These are phyloP conservation scores for Eupeodes luniger DNA, from an alignment of 2,888 invertebrate species.

Conservation along the genomic window DNA sequence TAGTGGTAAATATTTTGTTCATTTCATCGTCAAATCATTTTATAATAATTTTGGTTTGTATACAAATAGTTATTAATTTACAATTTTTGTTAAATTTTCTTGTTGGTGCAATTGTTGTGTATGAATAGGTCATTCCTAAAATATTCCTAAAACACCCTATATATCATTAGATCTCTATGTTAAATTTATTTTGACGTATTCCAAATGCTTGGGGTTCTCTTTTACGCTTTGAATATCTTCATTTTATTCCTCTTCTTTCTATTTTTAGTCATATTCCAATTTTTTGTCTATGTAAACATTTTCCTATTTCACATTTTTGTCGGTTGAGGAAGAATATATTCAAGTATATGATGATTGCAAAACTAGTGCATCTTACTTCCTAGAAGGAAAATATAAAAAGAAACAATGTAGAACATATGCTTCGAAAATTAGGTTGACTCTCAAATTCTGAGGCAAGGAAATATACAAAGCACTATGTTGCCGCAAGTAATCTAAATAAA, in stretches of 20 bases:
- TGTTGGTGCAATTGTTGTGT: too few relatives aligned
- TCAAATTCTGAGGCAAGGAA: conserved; percentile 14
- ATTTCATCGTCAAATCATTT: too few relatives aligned
- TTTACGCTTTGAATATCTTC: background rate
- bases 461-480: conserved; percentile 16
- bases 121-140: background rate
- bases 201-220: conserved; percentile 3
- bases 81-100: too few relatives aligned
- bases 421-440: conserved; percentile 46
- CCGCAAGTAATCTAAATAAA: conserved; percentile 23
- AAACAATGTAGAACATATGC: conserved; percentile 10
- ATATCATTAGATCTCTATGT: background rate
- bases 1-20: too few relatives aligned
- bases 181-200: conserved; percentile 15
- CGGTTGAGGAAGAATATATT: conserved; percentile 20
- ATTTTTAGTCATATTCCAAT: background rate
- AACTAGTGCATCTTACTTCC: conserved; percentile 48
- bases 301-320: conserved; percentile 28
- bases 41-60: too few relatives aligned
- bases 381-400: conserved; percentile 11
- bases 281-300: background rate
- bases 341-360: background rate
- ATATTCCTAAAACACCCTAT: background rate
- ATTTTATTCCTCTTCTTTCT: conserved; percentile 16
- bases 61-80: too few relatives aligned